Evolutionary conservation across 2,113 vertebrate genomes (phyloP), one percentile per base, ranked within the genome.

Genomic region (Xiphorhynchus elegans): DNA sequence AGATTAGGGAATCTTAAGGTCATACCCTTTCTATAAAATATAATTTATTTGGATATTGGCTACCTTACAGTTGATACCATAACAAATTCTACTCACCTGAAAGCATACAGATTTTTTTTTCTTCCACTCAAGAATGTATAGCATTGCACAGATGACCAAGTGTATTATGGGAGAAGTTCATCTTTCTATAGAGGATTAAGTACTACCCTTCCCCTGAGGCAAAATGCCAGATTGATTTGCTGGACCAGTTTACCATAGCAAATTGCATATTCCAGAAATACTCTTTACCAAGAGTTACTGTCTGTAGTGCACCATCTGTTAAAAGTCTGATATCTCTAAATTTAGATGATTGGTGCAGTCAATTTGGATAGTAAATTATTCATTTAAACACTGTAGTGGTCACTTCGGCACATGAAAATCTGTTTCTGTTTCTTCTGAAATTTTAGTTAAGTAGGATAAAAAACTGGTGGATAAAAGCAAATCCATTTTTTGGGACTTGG

Each of bases 41-140:
- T 60, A 94, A 92, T 95, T 94, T 96, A 68, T 96, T 94, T 96
- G 76, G 79, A 77, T 96, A 84, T 78, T 94, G 79, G 79, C 88
- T 92, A 50, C 81, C 55, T 95, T 92, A 80, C 90, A 86, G 28
- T 66, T 86, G 85, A 78, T 83, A 90, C 73, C 55, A 49, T 84
- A 90, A 90, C 67, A 79, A 96, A 94, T 94, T 96, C 69, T 84
- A 75, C 73, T 90, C 88, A 89, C 90, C 82, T 94, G 73, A 93
- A 94, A 95, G 79, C 80, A 47, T 73, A 75, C 26, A 20, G 12
- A 14, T 60, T 49, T 62, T 94, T 89, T 85, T 72, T 50, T 29
- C 7, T 74, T 78, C n/a, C 49, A 75, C 52, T 89, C 83, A 72
- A 56, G 66, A 88, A 75, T 76, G 64, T 92, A 76, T 88, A 62